Base-by-base conservation (phyloP, 1,140 invertebrate species). In the Hyposmocoma kahamanoa region DNA sequence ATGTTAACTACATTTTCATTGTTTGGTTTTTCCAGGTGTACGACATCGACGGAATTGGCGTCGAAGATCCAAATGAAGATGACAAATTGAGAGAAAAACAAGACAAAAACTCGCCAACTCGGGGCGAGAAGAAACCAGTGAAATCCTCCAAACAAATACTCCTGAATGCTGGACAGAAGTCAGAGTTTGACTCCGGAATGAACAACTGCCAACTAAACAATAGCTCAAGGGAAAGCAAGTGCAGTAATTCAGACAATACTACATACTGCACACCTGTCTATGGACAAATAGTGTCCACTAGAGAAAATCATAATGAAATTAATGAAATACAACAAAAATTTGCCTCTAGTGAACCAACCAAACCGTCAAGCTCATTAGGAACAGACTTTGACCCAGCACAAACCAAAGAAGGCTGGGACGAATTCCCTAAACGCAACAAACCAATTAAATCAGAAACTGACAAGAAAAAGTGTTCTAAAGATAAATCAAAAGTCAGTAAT, bases 221-320 rank as follows among this genome's bases (percentile, higher is more conserved):
- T 30, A 58, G 72, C 32, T 34, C 53, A 3, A 72, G 62, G 56
- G 78, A 82, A 51, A 58, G 59, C 45, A 67, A 54, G 2, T 72
- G 59, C 21, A 72, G 50, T 6, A 65, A 69, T n/a, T 55, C 64
- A n/a, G 76, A 84, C n/a, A 74, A 84, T 42, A 79, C 73, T 0
- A 84, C 81, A 9, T 84, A 84, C 49, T 84, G 81, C 36, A 84
- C 81, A 5, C 76, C 78, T 6, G 73, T 83, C 2, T 83, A 83
- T 36, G 79, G 81, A 4, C 81, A 84, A 48, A 83, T 83, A 48
- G 79, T 83, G 0, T 84, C 81, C 5, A 78, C 63, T 30, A 71
- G 81, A 70, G 81, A 84, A 58, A 83, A 84, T 43, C 81, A 84
- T 50, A 84, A 84, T 51, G 73, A 84, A 71, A 83, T 84, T 22